Conservation (phyloP, 2,888 invertebrate genomes). For the Orthosia cruda region DNA sequence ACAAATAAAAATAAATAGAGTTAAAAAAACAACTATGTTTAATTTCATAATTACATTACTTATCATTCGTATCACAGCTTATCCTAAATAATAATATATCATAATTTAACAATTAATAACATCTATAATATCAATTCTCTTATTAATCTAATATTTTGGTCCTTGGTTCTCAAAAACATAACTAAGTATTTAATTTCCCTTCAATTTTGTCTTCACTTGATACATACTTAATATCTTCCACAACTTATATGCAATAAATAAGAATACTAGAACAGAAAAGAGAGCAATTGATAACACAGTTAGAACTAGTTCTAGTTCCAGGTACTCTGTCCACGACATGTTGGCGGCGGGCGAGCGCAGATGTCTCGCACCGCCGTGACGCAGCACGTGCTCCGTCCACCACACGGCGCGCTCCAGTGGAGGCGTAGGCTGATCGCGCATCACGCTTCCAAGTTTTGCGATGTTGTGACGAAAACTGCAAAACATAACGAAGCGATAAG, state of each 20-base stretch:
- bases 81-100: not conserved
- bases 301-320: slow-evolving; percentile 38
- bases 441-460: slow-evolving; percentile 24
- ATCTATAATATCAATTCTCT: too few species aligned
- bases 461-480: slow-evolving; percentile 38
- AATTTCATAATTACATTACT: too few species aligned
- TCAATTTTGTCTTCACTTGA: slow-evolving; percentile 1
- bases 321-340: slow-evolving; percentile 45
- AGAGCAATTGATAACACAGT: slow-evolving; percentile 10
- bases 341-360: slow-evolving; percentile 44
- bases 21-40: too few species aligned
- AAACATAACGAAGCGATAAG: slow-evolving; percentile 5
- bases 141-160: not conserved
- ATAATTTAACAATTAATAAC: not conserved
- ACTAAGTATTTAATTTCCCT: not conserved
- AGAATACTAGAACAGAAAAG: not conserved
- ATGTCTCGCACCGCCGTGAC: slow-evolving; percentile 47
- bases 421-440: slow-evolving; percentile 26
- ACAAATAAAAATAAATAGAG: too few species aligned
- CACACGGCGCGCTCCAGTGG: slow-evolving; percentile 46
- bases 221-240: slow-evolving; percentile 15
- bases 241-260: slow-evolving; percentile 7
- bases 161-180: rapidly evolving
- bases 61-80: not conserved
- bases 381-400: slow-evolving; percentile 53